Evolutionary conservation across 1,140 invertebrate species (phyloP).

Genomic region (Brachionus rubens): DNA sequence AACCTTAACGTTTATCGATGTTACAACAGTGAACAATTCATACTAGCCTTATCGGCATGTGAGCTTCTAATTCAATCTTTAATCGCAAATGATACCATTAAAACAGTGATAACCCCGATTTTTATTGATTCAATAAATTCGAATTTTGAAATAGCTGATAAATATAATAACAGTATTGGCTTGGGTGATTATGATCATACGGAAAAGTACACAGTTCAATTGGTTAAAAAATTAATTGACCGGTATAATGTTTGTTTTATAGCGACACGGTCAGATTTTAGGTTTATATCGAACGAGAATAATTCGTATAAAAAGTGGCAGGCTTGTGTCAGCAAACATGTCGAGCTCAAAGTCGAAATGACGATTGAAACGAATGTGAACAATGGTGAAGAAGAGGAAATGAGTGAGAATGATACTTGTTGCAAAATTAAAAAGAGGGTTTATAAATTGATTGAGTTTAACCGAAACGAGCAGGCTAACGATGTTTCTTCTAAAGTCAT

Average conservation of each 20-base stretch:
- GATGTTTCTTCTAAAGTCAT: neutral
- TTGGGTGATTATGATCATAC: constrained; percentile 19
- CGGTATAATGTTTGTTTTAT: constrained; percentile 27
- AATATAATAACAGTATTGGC: constrained; percentile 1
- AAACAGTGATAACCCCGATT: neutral
- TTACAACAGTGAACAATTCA: constrained; percentile 21
- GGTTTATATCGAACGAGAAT: neutral
- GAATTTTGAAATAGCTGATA: constrained; percentile 30
- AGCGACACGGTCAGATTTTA: neutral
- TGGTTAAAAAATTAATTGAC: constrained; percentile 10
- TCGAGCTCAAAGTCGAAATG: neutral
- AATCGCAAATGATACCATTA: neutral
- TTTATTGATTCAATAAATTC: constrained; percentile 30
- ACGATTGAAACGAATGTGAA: neutral
- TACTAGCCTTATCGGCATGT: constrained; percentile 7
- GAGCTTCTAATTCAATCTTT: constrained; percentile 19
- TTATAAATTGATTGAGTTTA: no score
- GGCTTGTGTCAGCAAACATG: neutral
- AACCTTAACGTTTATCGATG: constrained; percentile 15
- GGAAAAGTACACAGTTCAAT: constrained; percentile 18
- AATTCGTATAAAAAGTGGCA: constrained; percentile 18
- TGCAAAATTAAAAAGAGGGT: no score
- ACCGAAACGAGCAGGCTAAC: no score
- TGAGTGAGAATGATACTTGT: no score
- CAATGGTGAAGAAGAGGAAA: neutral